Base-by-base conservation (phyloP, 1,140 invertebrate species). In the Drosophila tropicalis region DNA sequence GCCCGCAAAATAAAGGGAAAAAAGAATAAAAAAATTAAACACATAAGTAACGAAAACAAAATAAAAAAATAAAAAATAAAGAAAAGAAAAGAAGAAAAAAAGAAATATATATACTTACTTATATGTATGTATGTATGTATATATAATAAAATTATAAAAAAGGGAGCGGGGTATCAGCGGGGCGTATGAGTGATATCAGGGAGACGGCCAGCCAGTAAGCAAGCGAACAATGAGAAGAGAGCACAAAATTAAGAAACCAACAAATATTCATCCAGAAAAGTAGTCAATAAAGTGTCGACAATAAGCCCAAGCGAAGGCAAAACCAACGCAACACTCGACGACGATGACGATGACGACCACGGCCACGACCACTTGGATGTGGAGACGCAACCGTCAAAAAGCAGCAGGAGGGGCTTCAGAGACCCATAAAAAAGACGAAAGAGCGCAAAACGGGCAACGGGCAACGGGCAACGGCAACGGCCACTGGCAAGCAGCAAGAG, bases 271-370 rank as follows among this genome's bases (percentile, higher is more conserved):
- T 89, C 84, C 84, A 89, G 84, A 83, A 89, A 89, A 89, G 84
- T 89, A 89, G 84, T 89, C 84, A 89, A 89, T 89, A 89, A 89
- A 89, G 84, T 89, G 84, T 89, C 84, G 84, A 87, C 84, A 87
- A 87, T 87, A 84, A 77, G 73, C 84, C 70, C 79, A 87, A 69
- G 67, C 67, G 44, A 55, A 62, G 55, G 22, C 71, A 70, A 76
- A 72, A 79, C 62, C 75, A 64, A 60, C 60, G 36, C 62, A 66
- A 75, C 67, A 62, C 76, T 60, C 73, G 64, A 63, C 62, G 70
- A 63, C 62, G 70, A 67, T 67, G 66, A 79, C 78, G 67, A 76
- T 65, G 66, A 67, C 41, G 55, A 68, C 66, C 61, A 65, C 74
- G 22, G 63, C 67, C 40, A 36, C 55, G 64, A 67, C 69, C 62